Evolutionary conservation across 92 coral and sea anemone species (phyloP), one percentile per base, ranked within the genome.

Genomic region (Epizoanthus ramosus): DNA sequence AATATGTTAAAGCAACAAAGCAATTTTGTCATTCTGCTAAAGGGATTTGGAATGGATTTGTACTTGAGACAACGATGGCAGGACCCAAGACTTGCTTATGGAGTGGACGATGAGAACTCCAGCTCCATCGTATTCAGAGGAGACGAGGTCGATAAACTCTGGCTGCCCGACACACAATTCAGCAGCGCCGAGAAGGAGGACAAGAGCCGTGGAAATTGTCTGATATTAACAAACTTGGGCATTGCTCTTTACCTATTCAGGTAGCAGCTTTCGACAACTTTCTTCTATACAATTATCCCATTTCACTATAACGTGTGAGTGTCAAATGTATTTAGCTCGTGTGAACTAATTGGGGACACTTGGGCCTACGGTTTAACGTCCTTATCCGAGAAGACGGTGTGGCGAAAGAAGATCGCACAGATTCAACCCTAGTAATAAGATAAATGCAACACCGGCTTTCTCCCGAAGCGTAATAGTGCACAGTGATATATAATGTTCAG

Each of bases 121-220:
- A 75, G 56, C 35, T 28, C 68, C 16, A 28, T 75, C 19, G 18
- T 75, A n/a, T 75, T 75, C 61, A 58, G 35, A 35, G 14, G 18
- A 57, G 37, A 57, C 3, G 68, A 75, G 60, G 12, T 75, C 22
- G 56, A 19, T 18, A 18, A 58, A n/a, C 37, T 75, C 6, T 75
- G 80, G 80, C 68, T 75, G 1, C 80, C 80, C 21, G 80, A 75
- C 80, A 75, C 68, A 19, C 80, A 75, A 28, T 75, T 75, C 33
- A 57, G 35, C 10, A 75, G 80, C 18, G 68, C 80, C 8, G 68
- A 75, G 8, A 37, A 75, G n/a, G 80, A 75, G 41, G 68, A 75
- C 13, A 75, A 33, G 41, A 18, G 67, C 61, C 80, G 80, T 59
- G 80, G 68, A 17, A 59, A 75, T 14, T 75, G 68, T 17, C 56